Percentiles rank a stretch among this genome's conserved stretches.
phyloP scores from a whole-genome alignment of 2,888 invertebrate species.

The Clistopyga incitator region DNA sequence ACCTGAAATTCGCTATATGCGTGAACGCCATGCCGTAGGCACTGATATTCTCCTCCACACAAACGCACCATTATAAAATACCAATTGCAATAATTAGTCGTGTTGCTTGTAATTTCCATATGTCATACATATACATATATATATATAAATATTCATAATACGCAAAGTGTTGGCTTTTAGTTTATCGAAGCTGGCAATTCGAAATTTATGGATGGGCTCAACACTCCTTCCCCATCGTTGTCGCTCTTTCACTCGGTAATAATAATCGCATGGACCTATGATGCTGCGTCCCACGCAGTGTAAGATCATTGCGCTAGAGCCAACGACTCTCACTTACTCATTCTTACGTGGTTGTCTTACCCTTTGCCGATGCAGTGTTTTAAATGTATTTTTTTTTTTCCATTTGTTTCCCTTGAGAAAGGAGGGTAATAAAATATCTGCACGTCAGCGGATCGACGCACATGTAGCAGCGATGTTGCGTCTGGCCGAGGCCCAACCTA shows the following conservation, averaged over 20 bases:
- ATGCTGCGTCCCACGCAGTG: slow-evolving; percentile 55
- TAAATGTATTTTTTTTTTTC: slow-evolving; percentile 1
- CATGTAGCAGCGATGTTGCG: background rate
- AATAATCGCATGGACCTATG: slow-evolving; percentile 55
- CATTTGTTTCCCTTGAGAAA: slow-evolving; percentile 53
- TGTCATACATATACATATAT: slow-evolving; percentile 30
- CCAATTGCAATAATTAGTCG: slow-evolving; percentile 70
- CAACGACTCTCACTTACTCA: slow-evolving; percentile 36
- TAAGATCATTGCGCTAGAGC: slow-evolving; percentile 51
- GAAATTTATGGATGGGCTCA: slow-evolving; percentile 60
- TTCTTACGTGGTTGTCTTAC: slow-evolving; percentile 35
- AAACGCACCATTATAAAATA: slow-evolving; percentile 49
- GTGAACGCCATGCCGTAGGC: slow-evolving; percentile 50
- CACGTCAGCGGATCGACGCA: slow-evolving; percentile 36
- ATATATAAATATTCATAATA: slow-evolving; percentile 3
- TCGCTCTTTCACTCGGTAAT: slow-evolving; percentile 55
- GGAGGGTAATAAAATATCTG: slow-evolving; percentile 44
- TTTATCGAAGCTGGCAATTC: slow-evolving; percentile 64
- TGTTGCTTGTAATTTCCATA: slow-evolving; percentile 64
- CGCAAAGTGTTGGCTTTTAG: slow-evolving; percentile 4
- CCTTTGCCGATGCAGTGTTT: background rate
- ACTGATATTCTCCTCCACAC: slow-evolving; percentile 38
- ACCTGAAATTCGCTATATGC: background rate
- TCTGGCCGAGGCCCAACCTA: slow-evolving; percentile 17
- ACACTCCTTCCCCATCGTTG: slow-evolving; percentile 50